Conservation (phyloP, 2,113 vertebrate species). For the Coreoperca whiteheadi region DNA sequence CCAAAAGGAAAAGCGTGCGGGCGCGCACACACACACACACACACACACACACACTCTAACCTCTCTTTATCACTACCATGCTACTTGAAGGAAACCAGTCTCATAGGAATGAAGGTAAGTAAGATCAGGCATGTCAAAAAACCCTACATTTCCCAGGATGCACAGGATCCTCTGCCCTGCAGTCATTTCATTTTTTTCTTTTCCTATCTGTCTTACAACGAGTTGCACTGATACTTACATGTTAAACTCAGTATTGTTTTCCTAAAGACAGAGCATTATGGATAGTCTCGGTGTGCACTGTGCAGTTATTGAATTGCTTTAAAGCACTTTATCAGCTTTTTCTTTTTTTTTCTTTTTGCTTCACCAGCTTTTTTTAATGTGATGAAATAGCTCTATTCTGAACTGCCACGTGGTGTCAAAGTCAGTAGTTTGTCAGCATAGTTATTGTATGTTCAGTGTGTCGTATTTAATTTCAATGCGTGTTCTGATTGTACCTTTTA, state of each 20-base stretch:
- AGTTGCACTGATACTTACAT: too few relatives aligned
- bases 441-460: not conserved
- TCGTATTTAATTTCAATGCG: too few relatives aligned
- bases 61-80: constrained; percentile 46
- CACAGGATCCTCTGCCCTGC: not conserved
- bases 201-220: not conserved
- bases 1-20: not conserved
- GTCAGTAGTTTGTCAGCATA: not conserved
- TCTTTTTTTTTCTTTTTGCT: not conserved
- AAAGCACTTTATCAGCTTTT: not conserved
- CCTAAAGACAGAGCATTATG: not conserved
- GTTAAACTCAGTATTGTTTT: too few relatives aligned
- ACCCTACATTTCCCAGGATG: constrained; percentile 17
- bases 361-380: not conserved
- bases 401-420: not conserved
- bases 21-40: not conserved
- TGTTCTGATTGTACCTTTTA: not conserved
- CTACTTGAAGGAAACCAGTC: constrained; percentile 66
- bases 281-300: not conserved
- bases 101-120: constrained; percentile 63
- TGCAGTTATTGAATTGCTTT: not conserved
- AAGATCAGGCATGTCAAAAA: not conserved
- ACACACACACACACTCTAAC: constrained; percentile 20
- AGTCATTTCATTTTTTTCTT: constrained; percentile 13
- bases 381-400: not conserved